Evolutionary conservation across 2,888 invertebrate species (phyloP).

Genomic region (Platypus cylindrus): DNA sequence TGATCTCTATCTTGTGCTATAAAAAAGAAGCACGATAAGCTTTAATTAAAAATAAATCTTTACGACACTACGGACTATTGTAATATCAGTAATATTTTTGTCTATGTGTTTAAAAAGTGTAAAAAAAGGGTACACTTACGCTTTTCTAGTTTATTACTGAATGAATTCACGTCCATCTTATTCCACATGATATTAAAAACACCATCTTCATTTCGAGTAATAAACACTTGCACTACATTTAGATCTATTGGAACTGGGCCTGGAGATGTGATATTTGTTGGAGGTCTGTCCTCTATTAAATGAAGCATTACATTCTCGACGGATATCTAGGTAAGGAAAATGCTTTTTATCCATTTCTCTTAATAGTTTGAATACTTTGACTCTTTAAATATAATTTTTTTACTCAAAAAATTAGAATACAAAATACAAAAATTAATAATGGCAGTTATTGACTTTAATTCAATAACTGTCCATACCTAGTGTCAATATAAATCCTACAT

Average conservation of each 20-base stretch:
- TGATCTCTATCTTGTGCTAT: constrained; percentile 3
- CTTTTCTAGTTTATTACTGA: too few relatives aligned
- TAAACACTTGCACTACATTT: constrained; percentile 53
- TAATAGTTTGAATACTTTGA: not conserved
- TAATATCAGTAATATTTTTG: too few relatives aligned
- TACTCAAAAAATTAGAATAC: not conserved
- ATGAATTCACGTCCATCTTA: too few relatives aligned
- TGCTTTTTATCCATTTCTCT: not conserved
- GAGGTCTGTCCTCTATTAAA: constrained; percentile 72
- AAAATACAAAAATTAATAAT: not conserved
- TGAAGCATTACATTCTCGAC: constrained; percentile 64
- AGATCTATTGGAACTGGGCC: constrained; percentile 70
- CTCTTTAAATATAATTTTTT: not conserved
- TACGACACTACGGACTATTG: too few relatives aligned
- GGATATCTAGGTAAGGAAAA: constrained; percentile 50
- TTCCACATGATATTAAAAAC: constrained; percentile 54
- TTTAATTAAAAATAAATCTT: too few relatives aligned
- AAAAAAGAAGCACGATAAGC: not conserved
- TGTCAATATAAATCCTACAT: too few relatives aligned
- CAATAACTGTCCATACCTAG: too few relatives aligned
- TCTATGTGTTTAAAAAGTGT: not conserved
- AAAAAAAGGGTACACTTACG: not conserved
- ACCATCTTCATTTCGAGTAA: constrained; percentile 62
- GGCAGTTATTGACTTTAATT: too few relatives aligned
- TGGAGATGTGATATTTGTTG: constrained; percentile 67